Conservation (phyloP, 2,797 vertebrate species). For the Setipinna tenuifilis region DNA sequence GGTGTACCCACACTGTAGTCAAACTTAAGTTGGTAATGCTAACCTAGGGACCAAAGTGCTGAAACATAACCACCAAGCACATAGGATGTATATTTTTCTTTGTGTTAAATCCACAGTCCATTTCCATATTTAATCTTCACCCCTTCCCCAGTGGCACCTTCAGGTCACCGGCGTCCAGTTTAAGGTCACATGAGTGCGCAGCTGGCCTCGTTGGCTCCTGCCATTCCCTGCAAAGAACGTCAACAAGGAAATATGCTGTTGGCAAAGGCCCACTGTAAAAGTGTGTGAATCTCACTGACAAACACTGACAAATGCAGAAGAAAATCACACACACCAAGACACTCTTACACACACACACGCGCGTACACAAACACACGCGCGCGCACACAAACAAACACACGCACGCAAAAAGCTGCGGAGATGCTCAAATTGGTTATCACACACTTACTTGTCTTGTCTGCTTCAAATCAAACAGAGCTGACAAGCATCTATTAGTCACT, state of each 20-base stretch:
- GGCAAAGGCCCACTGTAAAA: not conserved
- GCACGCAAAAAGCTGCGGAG: not conserved
- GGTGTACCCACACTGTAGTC: not conserved
- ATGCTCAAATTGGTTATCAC: conserved; percentile 66
- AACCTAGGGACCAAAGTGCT: not conserved
- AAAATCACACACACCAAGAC: conserved; percentile 25
- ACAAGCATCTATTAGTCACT: no score
- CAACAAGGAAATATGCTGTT: not conserved
- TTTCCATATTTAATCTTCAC: not conserved
- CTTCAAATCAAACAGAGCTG: no score
- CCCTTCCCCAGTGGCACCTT: not conserved
- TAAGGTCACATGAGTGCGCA: conserved; percentile 77
- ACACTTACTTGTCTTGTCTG: no score
- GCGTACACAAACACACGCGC: not conserved
- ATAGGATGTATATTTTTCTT: not conserved
- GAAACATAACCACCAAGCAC: conserved; percentile 1
- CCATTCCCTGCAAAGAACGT: conserved; percentile 59
- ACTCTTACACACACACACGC: not conserved
- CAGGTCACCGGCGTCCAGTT: not conserved
- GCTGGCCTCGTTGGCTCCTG: conserved; percentile 67
- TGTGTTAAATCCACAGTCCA: not conserved
- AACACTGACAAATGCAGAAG: conserved; percentile 63
- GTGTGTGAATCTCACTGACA: not conserved
- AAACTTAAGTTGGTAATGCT: not conserved
- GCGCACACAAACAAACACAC: not conserved